A percentile compares a stretch with the other conserved stretches of the same genome.
Conservation (phyloP, 2,888 invertebrate genomes). For the Amaurobius ferox region DNA sequence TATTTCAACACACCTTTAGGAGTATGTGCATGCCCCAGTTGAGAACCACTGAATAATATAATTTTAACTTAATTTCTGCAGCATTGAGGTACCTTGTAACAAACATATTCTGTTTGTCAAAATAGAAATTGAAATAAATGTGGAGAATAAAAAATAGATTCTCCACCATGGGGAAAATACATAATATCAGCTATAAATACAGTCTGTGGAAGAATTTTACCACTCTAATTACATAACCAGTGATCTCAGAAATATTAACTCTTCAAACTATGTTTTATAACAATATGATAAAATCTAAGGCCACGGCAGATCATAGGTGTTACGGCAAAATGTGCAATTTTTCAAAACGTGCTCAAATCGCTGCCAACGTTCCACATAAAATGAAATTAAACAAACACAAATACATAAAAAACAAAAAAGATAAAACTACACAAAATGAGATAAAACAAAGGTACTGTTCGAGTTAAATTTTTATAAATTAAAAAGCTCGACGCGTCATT, state of each 20-base stretch:
- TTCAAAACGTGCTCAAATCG: slow-evolving; percentile 59
- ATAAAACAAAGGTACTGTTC: not conserved
- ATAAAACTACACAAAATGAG: slow-evolving; percentile 5
- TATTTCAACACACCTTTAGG: too few relatives aligned
- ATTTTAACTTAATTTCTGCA: not conserved
- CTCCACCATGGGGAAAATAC: slow-evolving; percentile 5
- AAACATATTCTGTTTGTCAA: slow-evolving; percentile 20
- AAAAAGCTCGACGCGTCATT: slow-evolving; percentile 41
- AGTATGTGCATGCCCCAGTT: too few relatives aligned
- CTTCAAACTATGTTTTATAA: slow-evolving; percentile 69
- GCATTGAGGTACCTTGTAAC: slow-evolving; percentile 49
- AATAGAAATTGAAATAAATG: slow-evolving; percentile 30
- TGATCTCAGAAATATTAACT: slow-evolving; percentile 67
- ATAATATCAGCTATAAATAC: slow-evolving; percentile 62
- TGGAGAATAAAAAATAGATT: slow-evolving; percentile 40
- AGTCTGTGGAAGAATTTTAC: slow-evolving; percentile 68
- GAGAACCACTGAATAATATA: too few relatives aligned
- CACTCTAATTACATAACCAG: slow-evolving; percentile 69
- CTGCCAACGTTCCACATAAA: slow-evolving; percentile 16
- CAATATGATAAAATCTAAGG: slow-evolving; percentile 72
- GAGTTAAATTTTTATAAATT: slow-evolving; percentile 34
- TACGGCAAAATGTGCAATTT: slow-evolving; percentile 58
- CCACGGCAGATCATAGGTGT: slow-evolving; percentile 70
- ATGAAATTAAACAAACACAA: slow-evolving; percentile 23
- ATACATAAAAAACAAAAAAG: slow-evolving; percentile 25